These are phyloP conservation scores for Callocephalon fimbriatum DNA, from an alignment of 2,113 vertebrate genomes.

Conservation along the genomic window DNA sequence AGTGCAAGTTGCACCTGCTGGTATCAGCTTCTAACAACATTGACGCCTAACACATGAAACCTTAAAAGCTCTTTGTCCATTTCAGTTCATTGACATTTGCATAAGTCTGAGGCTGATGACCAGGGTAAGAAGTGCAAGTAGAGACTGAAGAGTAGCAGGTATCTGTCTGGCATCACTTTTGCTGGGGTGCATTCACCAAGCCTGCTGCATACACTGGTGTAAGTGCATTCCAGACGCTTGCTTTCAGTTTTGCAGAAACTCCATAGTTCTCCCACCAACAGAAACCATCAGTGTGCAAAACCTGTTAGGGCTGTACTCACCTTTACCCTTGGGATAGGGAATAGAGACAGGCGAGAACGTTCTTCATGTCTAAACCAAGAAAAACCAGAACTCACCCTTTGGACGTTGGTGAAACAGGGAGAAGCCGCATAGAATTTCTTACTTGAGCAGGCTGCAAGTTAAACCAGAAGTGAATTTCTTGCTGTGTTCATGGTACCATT, in stretches of 20 bases:
- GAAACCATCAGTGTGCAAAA: not conserved
- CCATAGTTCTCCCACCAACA: not conserved
- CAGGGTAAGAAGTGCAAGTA: not conserved
- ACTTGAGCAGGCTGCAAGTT: not conserved
- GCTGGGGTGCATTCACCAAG: not conserved
- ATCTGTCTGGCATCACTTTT: not conserved
- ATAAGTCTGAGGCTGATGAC: not conserved
- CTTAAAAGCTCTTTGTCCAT: not conserved
- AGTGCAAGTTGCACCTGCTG: not conserved
- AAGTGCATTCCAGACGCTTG: not conserved
- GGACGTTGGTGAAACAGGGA: not conserved
- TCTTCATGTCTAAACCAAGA: not conserved
- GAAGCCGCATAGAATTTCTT: not conserved
- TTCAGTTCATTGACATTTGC: not conserved
- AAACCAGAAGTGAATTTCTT: not conserved
- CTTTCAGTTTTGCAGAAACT: not conserved
- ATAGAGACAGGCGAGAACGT: not conserved
- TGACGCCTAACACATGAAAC: not conserved
- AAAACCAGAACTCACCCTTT: not conserved
- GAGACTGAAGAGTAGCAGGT: not conserved
- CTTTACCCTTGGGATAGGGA: not conserved
- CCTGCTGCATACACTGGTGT: rapidly evolving
- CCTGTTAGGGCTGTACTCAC: not conserved
- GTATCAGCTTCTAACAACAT: not conserved
- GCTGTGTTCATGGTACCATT: not conserved